Percentiles rank a stretch among this genome's conserved stretches.
Conservation (phyloP, 64 coral and sea anemone species). For the Dendrophyllia cribrosa region DNA sequence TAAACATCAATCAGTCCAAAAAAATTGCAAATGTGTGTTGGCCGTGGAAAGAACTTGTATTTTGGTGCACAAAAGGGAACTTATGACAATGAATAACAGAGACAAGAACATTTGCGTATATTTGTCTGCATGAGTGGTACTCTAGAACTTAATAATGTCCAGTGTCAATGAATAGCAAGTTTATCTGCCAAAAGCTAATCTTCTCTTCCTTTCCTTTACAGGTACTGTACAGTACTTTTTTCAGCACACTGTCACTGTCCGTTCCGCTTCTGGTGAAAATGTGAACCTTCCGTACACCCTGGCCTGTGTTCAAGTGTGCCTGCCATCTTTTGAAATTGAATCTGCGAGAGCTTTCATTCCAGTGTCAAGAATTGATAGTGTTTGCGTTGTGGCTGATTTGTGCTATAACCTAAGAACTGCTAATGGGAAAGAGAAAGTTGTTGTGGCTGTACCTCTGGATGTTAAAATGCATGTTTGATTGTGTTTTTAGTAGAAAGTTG, state of each 20-base stretch:
- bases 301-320: constrained; percentile 64
- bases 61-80: no score
- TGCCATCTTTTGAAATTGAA: constrained; percentile 46
- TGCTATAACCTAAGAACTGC: constrained; percentile 43
- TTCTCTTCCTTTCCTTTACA: constrained; percentile 6
- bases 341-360: constrained; percentile 67
- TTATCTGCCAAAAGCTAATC: neutral
- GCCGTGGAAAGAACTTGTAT: no score
- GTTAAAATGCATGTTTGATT: constrained; percentile 1
- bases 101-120: no score
- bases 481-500: neutral
- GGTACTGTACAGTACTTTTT: constrained; percentile 60
- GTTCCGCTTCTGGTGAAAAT: neutral
- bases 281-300: neutral
- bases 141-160: no score
- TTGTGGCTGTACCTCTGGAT: constrained; percentile 55
- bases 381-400: constrained; percentile 53
- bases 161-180: neutral
- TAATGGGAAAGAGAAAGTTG: constrained; percentile 56
- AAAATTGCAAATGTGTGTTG: no score
- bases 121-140: no score
- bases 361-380: constrained; percentile 48
- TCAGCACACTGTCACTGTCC: constrained; percentile 16
- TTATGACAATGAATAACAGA: no score
- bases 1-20: no score